These are phyloP conservation scores for Cordilura impudica DNA, from an alignment of 2,888 invertebrate genomes.

Conservation along the genomic window DNA sequence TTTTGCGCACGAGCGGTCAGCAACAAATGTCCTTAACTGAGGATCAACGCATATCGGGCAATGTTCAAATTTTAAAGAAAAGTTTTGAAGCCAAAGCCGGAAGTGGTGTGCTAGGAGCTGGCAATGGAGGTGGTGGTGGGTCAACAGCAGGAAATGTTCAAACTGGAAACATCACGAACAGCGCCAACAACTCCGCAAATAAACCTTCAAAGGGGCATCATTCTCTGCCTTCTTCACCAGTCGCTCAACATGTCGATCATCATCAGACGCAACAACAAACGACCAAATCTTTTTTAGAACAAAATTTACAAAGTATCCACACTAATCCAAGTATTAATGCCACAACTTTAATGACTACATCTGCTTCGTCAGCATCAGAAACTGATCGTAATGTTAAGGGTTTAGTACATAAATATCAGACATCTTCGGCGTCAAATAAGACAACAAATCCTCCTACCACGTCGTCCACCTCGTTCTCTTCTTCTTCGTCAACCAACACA, in stretches of 20 bases:
- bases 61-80: slow-evolving; percentile 90
- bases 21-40: slow-evolving; percentile 67
- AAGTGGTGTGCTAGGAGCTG: too few relatives aligned
- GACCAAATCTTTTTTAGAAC: slow-evolving; percentile 60
- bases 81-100: slow-evolving; percentile 89
- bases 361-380: slow-evolving; percentile 67
- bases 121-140: slow-evolving; percentile 61
- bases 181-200: slow-evolving; percentile 42
- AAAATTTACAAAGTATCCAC: slow-evolving; percentile 60
- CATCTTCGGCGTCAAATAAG: slow-evolving; percentile 70
- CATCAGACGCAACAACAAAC: slow-evolving; percentile 68
- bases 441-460: slow-evolving; percentile 62
- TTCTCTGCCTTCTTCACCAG: slow-evolving; percentile 83
- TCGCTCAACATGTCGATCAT: slow-evolving; percentile 78
- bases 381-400: slow-evolving; percentile 86
- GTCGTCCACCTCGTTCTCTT: slow-evolving; percentile 66
- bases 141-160: slow-evolving; percentile 33
- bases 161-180: neutral
- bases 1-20: slow-evolving; percentile 67
- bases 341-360: slow-evolving; percentile 43
- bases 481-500: slow-evolving; percentile 73
- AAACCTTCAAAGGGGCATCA: slow-evolving; percentile 75
- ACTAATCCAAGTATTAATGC: slow-evolving; percentile 15
- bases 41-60: slow-evolving; percentile 80
- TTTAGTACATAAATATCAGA: slow-evolving; percentile 87